Base-by-base conservation (phyloP, 1,140 invertebrate genomes). In the Drosophila neocordata region DNA sequence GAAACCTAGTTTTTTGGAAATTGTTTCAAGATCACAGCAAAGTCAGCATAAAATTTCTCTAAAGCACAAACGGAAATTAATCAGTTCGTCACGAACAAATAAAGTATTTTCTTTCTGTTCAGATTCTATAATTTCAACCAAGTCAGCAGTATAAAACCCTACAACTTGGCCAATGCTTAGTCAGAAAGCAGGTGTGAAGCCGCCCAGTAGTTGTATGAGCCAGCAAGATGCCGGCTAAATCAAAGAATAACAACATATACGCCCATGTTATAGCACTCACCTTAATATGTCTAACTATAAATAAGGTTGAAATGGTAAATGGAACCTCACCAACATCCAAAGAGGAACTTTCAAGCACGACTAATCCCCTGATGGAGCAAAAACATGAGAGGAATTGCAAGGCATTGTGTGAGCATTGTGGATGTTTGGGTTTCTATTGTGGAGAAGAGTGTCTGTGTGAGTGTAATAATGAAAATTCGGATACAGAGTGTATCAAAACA, bases 381-480 rank as follows among this genome's bases (percentile, higher is more conserved):
- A 80, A 90, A 34, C 73, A 87, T 5, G 85, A 75, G 22, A 34
- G 61, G 15, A 91, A 89, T 51, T 92, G 91, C 52, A 90, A 91
- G 52, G 69, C 90, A 1, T 66, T 91, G 1, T 92, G 91, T 31
- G 79, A 82, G 56, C 79, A 90, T 5, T 92, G 91, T 53, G 83
- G 89, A 2, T 91, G 91, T 60, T 31, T 90, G 48, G 90, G 89
- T 5, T 92, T 91, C 70, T 92, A 92, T 53, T 92, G 91, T 12
- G 91, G 90, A 0, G 91, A 92, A 60, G 90, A 92, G 65, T 92
- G 91, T 41, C 82, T 92, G 5, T 92, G 91, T 57, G 91, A 92
- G 55, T 92, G 90, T 57, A 90, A 91, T 61, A 69, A 90, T 11
- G 87, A 87, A 0, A 80, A 80, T 56, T 90, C 82, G 0, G 79